Evolutionary conservation across 2,888 invertebrate species (phyloP).

Genomic region (Autographa gamma): DNA sequence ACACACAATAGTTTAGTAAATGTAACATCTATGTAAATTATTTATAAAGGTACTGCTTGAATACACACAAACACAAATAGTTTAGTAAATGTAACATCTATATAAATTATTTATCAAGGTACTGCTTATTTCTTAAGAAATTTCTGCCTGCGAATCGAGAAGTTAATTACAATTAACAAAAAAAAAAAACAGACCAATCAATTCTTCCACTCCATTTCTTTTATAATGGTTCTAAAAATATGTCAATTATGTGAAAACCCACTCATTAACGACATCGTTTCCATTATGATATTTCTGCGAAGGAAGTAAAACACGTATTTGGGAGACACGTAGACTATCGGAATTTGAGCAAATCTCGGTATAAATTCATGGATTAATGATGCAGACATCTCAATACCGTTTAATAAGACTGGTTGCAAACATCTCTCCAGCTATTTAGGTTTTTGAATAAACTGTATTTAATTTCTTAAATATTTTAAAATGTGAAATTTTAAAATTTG

Average conservation of each 20-base stretch:
- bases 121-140: too few species aligned
- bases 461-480: neutral
- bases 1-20: too few species aligned
- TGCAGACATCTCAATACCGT: slow-evolving; percentile 30
- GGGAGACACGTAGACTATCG: slow-evolving; percentile 29
- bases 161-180: too few species aligned
- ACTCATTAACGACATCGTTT: neutral
- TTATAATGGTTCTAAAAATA: neutral
- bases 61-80: too few species aligned
- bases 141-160: too few species aligned
- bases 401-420: slow-evolving; percentile 22
- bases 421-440: slow-evolving; percentile 24
- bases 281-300: neutral
- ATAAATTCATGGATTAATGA: slow-evolving; percentile 35
- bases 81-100: too few species aligned
- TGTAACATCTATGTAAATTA: too few species aligned
- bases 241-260: neutral
- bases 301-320: slow-evolving; percentile 11
- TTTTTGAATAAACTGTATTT: neutral
- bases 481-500: too few species aligned
- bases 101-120: too few species aligned
- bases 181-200: too few species aligned
- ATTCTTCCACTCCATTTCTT: too few species aligned
- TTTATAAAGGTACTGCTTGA: too few species aligned
- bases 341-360: slow-evolving; percentile 20